Base-by-base conservation (phyloP, 2,888 invertebrate species). In the Drosophila rubida region DNA sequence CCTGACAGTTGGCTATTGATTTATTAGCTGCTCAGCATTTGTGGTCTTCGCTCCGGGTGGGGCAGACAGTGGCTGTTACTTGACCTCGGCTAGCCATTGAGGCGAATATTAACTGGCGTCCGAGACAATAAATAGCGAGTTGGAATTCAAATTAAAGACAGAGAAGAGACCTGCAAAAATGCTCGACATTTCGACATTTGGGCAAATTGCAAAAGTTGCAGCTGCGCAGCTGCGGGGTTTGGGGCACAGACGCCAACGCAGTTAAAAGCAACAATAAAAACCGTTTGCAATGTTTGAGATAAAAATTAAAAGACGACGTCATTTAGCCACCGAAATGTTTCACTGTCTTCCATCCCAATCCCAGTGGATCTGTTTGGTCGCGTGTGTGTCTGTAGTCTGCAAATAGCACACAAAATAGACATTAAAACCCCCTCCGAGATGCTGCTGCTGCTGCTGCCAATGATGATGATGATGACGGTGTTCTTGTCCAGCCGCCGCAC, bases 291-390 rank as follows among this genome's bases (percentile, higher is more conserved):
- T 86, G 81, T 86, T 89, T 78, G 80, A 89, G 86, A 89, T 88
- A 90, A 89, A 89, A 90, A 88, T 90, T 88, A 89, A 90, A 90
- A 87, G 90, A 90, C 87, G 83, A 86, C 86, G 88, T 86, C 90
- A 89, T 89, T 82, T 78, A 86, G 78, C 80, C 64, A 78, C 68
- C 75, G 55, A 73, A 86, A 73, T 48, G 48, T 66, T 41, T 25
- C 23, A 57, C 35, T n/a, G n/a, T 51, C 65, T 19, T 3, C 19
- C 19, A 19, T 19, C 19, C 19, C 19, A 19, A 19, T 19, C 65
- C 78, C 62, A 61, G 46, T 61, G 75, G 78, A 68, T 48, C 64
- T 59, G 39, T 22, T 9, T 19, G 37, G 78, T 61, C 72, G 61
- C 50, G 60, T 74, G 62, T 62, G 54, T 53, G 60, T 80, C 66